A percentile compares a stretch with the other conserved stretches of the same genome.
Evolutionary conservation across 2,888 invertebrate species (phyloP).

Genomic region (Linyphia triangularis): DNA sequence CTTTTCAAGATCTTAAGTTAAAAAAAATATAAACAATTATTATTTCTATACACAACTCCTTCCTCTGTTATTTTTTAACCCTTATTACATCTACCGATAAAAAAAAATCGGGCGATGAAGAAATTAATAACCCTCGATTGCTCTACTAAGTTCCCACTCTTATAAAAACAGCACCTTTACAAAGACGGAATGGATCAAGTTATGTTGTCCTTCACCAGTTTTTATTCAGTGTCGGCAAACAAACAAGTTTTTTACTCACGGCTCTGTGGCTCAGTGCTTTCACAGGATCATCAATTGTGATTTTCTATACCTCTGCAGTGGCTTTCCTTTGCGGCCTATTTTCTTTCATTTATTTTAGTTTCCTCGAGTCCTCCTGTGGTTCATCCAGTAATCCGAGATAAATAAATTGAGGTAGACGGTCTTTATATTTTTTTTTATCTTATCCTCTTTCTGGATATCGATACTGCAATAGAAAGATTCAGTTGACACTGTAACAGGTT

Average conservation of each 20-base stretch:
- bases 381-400: constrained; percentile 45
- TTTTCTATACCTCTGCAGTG: constrained; percentile 62
- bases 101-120: neutral
- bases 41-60: too few species aligned
- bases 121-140: constrained; percentile 22
- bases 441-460: neutral
- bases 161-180: neutral
- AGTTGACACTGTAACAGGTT: constrained; percentile 28
- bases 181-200: neutral
- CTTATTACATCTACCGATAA: too few species aligned
- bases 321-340: constrained; percentile 36
- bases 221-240: constrained; percentile 2
- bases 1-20: too few species aligned
- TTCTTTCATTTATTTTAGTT: constrained; percentile 62
- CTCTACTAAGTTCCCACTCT: neutral
- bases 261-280: constrained; percentile 29
- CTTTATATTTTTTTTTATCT: constrained; percentile 2
- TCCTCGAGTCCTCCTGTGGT: constrained; percentile 36
- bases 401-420: constrained; percentile 51
- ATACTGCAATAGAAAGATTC: neutral
- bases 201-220: neutral
- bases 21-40: too few species aligned
- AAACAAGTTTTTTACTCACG: constrained; percentile 11
- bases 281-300: constrained; percentile 58
- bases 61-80: too few species aligned